Conservation (phyloP, 2,797 vertebrate species). For the Coreius guichenoti region DNA sequence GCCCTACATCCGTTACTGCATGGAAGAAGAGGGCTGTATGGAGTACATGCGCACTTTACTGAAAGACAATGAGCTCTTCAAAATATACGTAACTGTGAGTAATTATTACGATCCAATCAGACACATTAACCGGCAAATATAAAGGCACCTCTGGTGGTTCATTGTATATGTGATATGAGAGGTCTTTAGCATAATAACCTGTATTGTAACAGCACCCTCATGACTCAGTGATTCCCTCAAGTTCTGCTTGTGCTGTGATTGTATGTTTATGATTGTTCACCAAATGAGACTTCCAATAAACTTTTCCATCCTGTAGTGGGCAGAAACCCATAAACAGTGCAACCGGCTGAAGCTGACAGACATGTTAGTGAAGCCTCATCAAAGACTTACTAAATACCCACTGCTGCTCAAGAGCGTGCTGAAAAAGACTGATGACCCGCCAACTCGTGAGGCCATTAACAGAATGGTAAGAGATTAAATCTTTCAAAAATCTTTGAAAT, state of each 20-base stretch:
- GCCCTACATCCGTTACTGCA: constrained; percentile 94
- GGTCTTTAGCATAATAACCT: background rate
- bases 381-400: constrained; percentile 96
- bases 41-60: constrained; percentile 92
- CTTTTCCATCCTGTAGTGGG: constrained; percentile 82
- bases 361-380: constrained; percentile 97
- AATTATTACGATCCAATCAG: background rate
- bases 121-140: background rate
- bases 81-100: constrained; percentile 89
- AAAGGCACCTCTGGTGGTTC: background rate
- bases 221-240: background rate
- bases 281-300: constrained; percentile 30
- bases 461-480: constrained; percentile 80
- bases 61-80: constrained; percentile 93
- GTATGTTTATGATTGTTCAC: constrained; percentile 16
- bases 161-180: constrained; percentile 3
- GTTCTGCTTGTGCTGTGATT: background rate
- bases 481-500: background rate
- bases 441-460: constrained; percentile 79
- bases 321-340: constrained; percentile 91
- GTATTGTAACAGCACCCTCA: background rate
- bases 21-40: constrained; percentile 96
- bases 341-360: constrained; percentile 94
- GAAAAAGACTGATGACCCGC: constrained; percentile 89
- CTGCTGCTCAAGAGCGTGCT: constrained; percentile 93